Evolutionary conservation across 1,140 invertebrate genomes (phyloP), one percentile per base, ranked within the genome.

Genomic region (Papilio dardanus): DNA sequence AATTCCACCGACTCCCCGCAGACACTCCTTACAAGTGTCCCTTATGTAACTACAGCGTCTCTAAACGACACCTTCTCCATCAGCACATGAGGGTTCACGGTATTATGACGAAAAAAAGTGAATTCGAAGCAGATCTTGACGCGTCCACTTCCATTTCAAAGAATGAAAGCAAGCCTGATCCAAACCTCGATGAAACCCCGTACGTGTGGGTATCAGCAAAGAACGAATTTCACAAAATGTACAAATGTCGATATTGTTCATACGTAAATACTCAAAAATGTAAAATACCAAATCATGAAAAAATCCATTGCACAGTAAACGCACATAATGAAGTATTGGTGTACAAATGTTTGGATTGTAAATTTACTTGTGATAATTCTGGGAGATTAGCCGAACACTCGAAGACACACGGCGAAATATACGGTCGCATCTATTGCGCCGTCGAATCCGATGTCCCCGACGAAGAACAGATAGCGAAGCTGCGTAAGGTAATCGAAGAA

Each of bases 271-370:
- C 95, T 8, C 92, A 96, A 37, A 96, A 96, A 91, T 95, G 96
- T 37, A 97, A 97, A 86, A 96, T 98, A 35, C 95, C 95, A n/a
- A 96, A 97, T 78, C 97, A 98, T 89, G 97, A 98, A 88, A 96
- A 96, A 87, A 97, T 98, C 95, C 97, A 98, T 89, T 94, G 94
- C n/a, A 80, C 89, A 33, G 78, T 83, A 82, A 92, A 76, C 88
- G 95, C 83, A 87, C 94, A 76, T 88, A 94, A 76, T 88, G 90
- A 92, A 68, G 91, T 81, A 81, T 94, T 62, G 54, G 83, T 85
- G 73, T 91, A 87, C 74, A 94, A 94, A 74, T 98, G 97, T 86
- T 94, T 95, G 1, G 95, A 97, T 79, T 98, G 97, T 89, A 97
- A 96, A 88, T 98, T 97, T 83, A 95, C 95, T 19, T 97, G 97